Conservation (phyloP, 1,140 invertebrate species). For the Pogonus chalceus region DNA sequence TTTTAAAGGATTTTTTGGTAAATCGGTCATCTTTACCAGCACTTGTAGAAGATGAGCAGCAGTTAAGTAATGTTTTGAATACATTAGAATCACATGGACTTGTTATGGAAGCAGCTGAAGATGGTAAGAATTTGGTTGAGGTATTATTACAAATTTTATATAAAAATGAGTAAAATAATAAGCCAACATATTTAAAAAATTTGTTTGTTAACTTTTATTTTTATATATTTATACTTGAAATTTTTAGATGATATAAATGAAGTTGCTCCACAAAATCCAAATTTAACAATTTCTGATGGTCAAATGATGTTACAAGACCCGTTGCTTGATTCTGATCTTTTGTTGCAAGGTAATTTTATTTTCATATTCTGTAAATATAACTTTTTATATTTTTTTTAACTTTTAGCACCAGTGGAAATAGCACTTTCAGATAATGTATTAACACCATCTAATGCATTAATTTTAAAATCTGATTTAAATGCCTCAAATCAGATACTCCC, state of each 20-base stretch:
- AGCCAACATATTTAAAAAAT: neutral
- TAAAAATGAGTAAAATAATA: too few relatives aligned
- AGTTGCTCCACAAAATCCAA: neutral
- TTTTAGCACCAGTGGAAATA: neutral
- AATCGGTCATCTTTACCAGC: neutral
- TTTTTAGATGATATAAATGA: neutral
- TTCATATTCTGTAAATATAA: neutral
- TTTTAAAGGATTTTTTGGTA: neutral
- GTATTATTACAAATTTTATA: neutral
- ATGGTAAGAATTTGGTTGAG: neutral
- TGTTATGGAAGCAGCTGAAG: neutral
- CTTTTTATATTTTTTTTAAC: neutral
- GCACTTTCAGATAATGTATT: neutral
- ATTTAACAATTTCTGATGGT: neutral
- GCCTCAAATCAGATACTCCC: neutral
- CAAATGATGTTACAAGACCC: conserved; percentile 15
- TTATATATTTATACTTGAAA: too few relatives aligned
- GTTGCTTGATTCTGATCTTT: conserved; percentile 25
- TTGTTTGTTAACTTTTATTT: neutral
- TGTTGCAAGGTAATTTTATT: conserved; percentile 11
- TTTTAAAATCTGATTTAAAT: neutral
- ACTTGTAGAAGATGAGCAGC: conserved; percentile 25
- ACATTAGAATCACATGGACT: conserved; percentile 10
- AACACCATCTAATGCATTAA: neutral
- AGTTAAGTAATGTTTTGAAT: conserved; percentile 24